Evolutionary conservation across 1,140 invertebrate species (phyloP), one percentile per base, ranked within the genome.

Genomic region (Melipona quadrifasciata): DNA sequence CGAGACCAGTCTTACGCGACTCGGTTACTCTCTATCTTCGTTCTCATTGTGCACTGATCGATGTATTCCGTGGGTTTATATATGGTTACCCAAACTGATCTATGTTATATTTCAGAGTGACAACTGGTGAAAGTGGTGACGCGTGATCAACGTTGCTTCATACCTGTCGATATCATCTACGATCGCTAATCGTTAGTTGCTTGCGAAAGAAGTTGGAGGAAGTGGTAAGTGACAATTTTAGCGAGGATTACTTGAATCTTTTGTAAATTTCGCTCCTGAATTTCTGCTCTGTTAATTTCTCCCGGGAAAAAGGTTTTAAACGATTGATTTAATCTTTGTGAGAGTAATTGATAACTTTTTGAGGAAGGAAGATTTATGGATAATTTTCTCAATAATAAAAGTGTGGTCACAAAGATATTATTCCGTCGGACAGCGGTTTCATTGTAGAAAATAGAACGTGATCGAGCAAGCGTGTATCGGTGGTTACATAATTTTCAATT

Each of bases 361-460:
- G 39, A 16, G 0, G 6, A 55, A 19, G 4, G 24, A n/a, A 3
- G 4, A 27, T 65, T 31, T 31, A 11, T 39, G 6, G 39, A 39
- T 39, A 47, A 47, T 47, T 47, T 47, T 47, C 6, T 47, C 39
- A 47, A 47, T 10, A 8, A 47, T 47, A 47, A 6, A 47, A 47
- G 0, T 8, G 6, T 10, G 31, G 8, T 47, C 24, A 31, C 10
- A 1, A 17, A 47, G 17, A 72, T 58, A 65, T 65, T 14, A 31
- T 58, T 19, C 57, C 17, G 34, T 24, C 21, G 11, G 24, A 16
- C 10, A 47, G 1, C n/a, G 61, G 64, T 8, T 55, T 75, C 24
- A 65, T 81, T 74, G 79, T 76, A 74, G 88, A 89, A 89, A 89
- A 80, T 83, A 64, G 87, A 86, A 89, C 88, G 84, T 84, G 88